A percentile compares a stretch with the other conserved stretches of the same genome.
phyloP scores from a whole-genome alignment of 2,797 vertebrate species.

The Natrix natrix region DNA sequence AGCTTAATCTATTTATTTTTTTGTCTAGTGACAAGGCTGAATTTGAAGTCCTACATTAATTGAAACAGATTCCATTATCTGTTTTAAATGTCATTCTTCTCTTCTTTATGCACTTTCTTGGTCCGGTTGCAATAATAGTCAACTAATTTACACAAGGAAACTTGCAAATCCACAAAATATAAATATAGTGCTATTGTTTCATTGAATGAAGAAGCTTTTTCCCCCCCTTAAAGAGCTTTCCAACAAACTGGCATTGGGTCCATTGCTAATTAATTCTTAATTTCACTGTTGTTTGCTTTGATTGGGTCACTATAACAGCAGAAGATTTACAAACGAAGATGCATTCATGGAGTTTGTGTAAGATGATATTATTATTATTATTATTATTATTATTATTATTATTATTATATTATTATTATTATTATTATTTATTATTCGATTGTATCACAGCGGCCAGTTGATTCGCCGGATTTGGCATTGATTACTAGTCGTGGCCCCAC shows the following conservation, averaged over 20 bases:
- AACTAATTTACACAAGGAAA: not conserved
- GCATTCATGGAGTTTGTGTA: not conserved
- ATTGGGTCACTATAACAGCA: not conserved
- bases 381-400: not conserved
- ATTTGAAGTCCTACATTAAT: not conserved
- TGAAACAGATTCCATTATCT: not conserved
- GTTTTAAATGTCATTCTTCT: not conserved
- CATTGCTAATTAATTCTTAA: not conserved
- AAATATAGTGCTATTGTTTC: not conserved
- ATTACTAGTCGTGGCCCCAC: too few relatives aligned
- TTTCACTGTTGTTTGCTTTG: not conserved
- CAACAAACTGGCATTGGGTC: not conserved
- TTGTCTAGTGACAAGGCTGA: not conserved
- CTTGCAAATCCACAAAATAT: not conserved
- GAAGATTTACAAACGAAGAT: not conserved
- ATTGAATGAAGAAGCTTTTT: not conserved
- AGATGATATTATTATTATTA: not conserved
- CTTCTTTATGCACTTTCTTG: not conserved
- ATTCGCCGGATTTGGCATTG: too few relatives aligned
- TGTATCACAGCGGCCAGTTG: too few relatives aligned
- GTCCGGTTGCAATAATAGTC: not conserved
- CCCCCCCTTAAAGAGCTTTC: not conserved
- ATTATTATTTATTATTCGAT: not conserved
- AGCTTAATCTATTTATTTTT: constrained; percentile 41
- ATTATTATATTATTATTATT: too few relatives aligned